phyloP scores from a whole-genome alignment of 2,888 invertebrate genomes.

The Seira ritae region DNA sequence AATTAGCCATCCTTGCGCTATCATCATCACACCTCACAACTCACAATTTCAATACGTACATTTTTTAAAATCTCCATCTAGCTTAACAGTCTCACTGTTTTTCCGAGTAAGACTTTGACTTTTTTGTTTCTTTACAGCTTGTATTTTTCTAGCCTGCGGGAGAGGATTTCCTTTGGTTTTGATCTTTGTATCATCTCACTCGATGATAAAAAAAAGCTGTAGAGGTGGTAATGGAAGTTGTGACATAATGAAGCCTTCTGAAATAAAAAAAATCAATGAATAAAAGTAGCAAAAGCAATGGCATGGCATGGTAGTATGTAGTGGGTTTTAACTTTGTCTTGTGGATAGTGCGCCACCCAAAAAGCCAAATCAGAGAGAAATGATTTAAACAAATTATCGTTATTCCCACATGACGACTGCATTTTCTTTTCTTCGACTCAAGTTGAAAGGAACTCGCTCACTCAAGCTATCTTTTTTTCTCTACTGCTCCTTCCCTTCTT shows the following conservation, averaged over 20 bases:
- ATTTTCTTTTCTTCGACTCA: slow-evolving; percentile 64
- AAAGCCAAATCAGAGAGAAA: slow-evolving; percentile 66
- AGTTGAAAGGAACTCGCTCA: slow-evolving; percentile 21
- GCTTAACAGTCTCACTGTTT: neutral
- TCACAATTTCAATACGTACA: neutral
- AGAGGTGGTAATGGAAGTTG: slow-evolving; percentile 20
- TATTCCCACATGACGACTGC: slow-evolving; percentile 74
- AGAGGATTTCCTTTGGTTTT: slow-evolving; percentile 61
- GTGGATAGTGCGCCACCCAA: slow-evolving; percentile 73
- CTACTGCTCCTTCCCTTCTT: neutral
- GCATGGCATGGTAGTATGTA: too few relatives aligned
- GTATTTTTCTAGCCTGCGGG: slow-evolving; percentile 49
- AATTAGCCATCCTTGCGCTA: neutral
- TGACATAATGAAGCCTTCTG: slow-evolving; percentile 43
- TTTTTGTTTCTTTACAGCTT: slow-evolving; percentile 52
- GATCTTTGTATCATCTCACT: neutral
- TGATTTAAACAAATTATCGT: slow-evolving; percentile 73
- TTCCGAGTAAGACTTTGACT: slow-evolving; percentile 16
- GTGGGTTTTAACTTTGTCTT: neutral
- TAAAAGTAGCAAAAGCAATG: slow-evolving; percentile 47
- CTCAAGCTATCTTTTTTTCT: neutral
- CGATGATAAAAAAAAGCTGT: neutral
- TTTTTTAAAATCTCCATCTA: too few relatives aligned
- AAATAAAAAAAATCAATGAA: slow-evolving; percentile 25
- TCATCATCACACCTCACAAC: neutral